Evolutionary conservation across 2,888 invertebrate species (phyloP).

Genomic region (Scotopteryx bipunctaria): DNA sequence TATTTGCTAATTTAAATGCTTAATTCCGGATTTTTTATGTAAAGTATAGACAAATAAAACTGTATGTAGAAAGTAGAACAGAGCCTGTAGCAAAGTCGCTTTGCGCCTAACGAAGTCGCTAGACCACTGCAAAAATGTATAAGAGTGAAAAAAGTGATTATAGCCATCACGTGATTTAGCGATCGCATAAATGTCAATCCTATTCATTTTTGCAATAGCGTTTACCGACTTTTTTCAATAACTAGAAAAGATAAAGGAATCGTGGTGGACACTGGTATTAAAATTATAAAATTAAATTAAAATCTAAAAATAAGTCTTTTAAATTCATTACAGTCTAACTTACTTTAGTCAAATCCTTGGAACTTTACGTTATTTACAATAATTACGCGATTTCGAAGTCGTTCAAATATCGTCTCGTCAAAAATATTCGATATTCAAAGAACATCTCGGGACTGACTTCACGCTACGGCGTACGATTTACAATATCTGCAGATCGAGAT

Average conservation of each 20-base stretch:
- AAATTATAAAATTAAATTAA: slow-evolving; percentile 47
- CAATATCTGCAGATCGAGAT: not conserved
- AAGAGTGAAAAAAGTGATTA: no score
- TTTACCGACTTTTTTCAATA: no score
- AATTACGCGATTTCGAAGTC: slow-evolving; percentile 34
- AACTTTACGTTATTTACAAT: slow-evolving; percentile 57
- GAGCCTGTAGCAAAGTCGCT: no score
- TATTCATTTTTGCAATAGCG: no score
- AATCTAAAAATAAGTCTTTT: slow-evolving; percentile 73
- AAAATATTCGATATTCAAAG: slow-evolving; percentile 25
- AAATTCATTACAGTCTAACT: slow-evolving; percentile 56
- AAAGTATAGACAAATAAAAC: slow-evolving; percentile 21
- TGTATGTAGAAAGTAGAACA: no score
- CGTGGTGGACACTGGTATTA: slow-evolving; percentile 44
- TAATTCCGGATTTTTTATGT: slow-evolving; percentile 29
- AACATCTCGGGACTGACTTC: no score
- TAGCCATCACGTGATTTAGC: no score
- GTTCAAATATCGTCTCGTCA: slow-evolving; percentile 26
- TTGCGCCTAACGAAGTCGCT: no score
- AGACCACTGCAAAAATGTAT: no score
- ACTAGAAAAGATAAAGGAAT: slow-evolving; percentile 17
- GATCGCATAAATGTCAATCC: no score
- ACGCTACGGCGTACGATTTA: slow-evolving; percentile 3
- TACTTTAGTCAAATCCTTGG: slow-evolving; percentile 67
- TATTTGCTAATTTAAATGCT: slow-evolving; percentile 37